Conservation (phyloP, 2,797 vertebrate genomes). For the Acanthurus tractus region DNA sequence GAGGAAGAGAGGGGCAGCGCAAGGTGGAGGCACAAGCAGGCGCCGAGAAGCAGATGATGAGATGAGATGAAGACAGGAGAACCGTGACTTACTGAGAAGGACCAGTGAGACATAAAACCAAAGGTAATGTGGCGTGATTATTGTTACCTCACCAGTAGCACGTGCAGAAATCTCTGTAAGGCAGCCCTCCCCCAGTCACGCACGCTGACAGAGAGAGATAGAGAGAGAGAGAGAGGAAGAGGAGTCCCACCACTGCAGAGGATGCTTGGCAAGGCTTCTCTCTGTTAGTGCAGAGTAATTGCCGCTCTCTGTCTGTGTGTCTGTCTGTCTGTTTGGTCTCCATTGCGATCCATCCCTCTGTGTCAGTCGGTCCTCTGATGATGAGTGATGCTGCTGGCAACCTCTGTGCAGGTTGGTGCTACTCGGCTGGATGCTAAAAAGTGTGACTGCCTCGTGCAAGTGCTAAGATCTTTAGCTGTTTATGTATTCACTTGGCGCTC, state of each 20-base stretch:
- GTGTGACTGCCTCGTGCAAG: background rate
- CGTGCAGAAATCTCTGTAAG: background rate
- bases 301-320: conserved; percentile 8
- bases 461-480: background rate
- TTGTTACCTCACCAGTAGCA: conserved; percentile 17
- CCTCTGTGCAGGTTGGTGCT: conserved; percentile 52
- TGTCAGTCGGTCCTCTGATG: conserved; percentile 15
- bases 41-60: conserved; percentile 1
- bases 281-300: conserved; percentile 29
- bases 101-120: conserved; percentile 5
- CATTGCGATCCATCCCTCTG: conserved; percentile 14
- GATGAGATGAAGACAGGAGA: conserved; percentile 25
- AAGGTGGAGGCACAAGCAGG: background rate
- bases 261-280: conserved; percentile 22
- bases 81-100: conserved; percentile 3
- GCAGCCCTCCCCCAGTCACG: conserved; percentile 16
- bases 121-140: conserved; percentile 44
- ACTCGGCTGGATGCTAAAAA: conserved; percentile 2
- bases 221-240: conserved; percentile 10
- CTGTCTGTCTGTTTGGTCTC: background rate
- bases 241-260: conserved; percentile 43
- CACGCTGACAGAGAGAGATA: conserved; percentile 42
- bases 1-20: conserved; percentile 14
- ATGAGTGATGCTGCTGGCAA: conserved; percentile 48
- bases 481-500: background rate